Base-by-base conservation (phyloP, 2,113 vertebrate species). In the Eubucco bourcierii region DNA sequence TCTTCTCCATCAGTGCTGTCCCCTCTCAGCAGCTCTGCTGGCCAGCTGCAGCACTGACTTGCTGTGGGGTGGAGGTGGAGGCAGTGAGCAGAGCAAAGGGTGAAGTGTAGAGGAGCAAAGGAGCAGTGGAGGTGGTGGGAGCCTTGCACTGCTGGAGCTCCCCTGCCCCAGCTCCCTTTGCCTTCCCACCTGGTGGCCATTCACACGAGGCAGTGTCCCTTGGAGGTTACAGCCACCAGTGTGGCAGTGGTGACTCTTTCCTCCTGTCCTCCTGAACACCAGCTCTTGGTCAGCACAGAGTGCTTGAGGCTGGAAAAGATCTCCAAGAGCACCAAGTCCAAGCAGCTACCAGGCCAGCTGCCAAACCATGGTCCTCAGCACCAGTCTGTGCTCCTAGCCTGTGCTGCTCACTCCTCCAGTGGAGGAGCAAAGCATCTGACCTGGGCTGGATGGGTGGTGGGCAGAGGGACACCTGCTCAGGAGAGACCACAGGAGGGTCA, bases 111-210 rank as follows among this genome's bases (percentile, higher is more conserved):
- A 9, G 81, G 60, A 15, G 58, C 0, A 1, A 20, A 53, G 64
- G 41, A 31, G 9, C 53, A 23, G 1, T 15, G 9, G 50, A 15
- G 12, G 52, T 16, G 59, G 25, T 21, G 3, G 12, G 4, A 68
- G 20, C 50, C 6, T 2, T 34, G 52, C 0, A 0, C 29, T 29
- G 7, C 21, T 31, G 0, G 0, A 16, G 37, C 53, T 76, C 53
- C 53, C 12, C 7, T 10, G 20, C 39, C 67, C 37, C 78, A 3
- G 28, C 74, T 87, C 70, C 28, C 3, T 5, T 55, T 23, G 29
- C 50, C 64, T 60, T 27, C 50, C 34, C 34, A 9, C 5, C 83
- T 2, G 2, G 29, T 24, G 41, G 4, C 25, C 39, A 5, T 10
- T 63, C 63, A 10, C 50, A 18, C 7, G 3, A 14, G 31, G 44